phyloP scores from a whole-genome alignment of 2,888 invertebrate genomes.

The Andrena dorsata region DNA sequence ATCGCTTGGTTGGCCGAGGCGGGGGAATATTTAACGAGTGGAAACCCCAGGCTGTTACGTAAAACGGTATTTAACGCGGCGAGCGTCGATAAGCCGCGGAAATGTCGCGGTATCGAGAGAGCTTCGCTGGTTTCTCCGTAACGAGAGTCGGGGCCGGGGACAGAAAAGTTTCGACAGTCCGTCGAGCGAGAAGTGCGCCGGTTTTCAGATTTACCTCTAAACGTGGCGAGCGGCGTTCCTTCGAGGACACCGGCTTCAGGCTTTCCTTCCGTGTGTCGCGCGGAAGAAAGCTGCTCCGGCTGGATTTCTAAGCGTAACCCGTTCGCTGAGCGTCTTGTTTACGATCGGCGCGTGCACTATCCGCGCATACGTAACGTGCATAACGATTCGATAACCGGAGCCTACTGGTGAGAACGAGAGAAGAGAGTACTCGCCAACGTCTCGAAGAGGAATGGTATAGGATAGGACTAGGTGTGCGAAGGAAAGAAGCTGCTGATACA shows the following conservation, averaged over 20 bases:
- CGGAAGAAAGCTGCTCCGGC: conserved; percentile 44
- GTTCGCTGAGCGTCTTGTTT: conserved; percentile 40
- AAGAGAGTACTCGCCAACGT: too few species aligned
- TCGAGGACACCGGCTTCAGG: conserved; percentile 5
- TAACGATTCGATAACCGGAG: conserved; percentile 47
- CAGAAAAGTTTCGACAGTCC: neutral
- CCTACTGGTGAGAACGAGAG: conserved; percentile 15
- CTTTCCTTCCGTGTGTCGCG: conserved; percentile 39
- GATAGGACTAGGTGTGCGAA: too few species aligned
- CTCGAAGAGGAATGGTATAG: too few species aligned
- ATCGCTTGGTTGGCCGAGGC: neutral
- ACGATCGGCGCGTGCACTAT: conserved; percentile 13
- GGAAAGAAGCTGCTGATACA: too few species aligned
- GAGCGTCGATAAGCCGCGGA: neutral
- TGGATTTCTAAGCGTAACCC: conserved; percentile 37
- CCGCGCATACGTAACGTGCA: conserved; percentile 23
- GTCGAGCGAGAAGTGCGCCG: conserved; percentile 15
- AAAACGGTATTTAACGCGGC: conserved; percentile 1
- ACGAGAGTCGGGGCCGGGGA: neutral
- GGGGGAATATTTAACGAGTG: conserved; percentile 4
- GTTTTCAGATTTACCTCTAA: neutral
- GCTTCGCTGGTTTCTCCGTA: conserved; percentile 12
- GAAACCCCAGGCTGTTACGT: neutral
- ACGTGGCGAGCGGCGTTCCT: conserved; percentile 16
- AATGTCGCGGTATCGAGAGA: conserved; percentile 5